Conservation (phyloP, 2,888 invertebrate species). For the Lottia gigantea region DNA sequence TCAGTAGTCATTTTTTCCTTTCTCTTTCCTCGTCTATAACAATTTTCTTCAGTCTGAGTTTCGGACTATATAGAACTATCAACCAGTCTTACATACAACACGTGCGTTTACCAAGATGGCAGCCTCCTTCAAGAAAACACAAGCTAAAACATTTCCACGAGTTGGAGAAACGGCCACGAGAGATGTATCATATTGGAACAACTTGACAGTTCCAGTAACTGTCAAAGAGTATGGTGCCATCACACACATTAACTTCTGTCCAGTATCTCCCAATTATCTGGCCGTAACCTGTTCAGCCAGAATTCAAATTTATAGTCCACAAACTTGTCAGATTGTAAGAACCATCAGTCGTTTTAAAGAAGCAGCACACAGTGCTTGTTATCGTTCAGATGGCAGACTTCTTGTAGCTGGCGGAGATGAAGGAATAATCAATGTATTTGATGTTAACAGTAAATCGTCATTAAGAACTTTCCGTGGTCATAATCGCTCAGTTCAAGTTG, state of each 20-base stretch:
- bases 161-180: constrained; percentile 77
- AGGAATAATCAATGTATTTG: constrained; percentile 86
- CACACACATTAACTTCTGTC: constrained; percentile 90
- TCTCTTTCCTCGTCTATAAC: no score
- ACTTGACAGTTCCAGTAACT: constrained; percentile 83
- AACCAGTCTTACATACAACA: no score
- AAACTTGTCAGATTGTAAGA: constrained; percentile 52
- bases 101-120: constrained; percentile 53
- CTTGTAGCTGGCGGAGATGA: constrained; percentile 90
- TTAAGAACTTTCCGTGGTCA: constrained; percentile 81
- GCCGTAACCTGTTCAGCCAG: constrained; percentile 92
- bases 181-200: constrained; percentile 89
- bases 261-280: constrained; percentile 88
- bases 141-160: constrained; percentile 75
- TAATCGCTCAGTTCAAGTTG: constrained; percentile 78
- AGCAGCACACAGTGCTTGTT: constrained; percentile 66
- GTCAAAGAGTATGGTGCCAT: constrained; percentile 93
- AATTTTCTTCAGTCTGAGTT: no score
- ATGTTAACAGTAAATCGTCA: constrained; percentile 83
- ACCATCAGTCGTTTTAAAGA: constrained; percentile 67
- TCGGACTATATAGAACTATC: no score
- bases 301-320: constrained; percentile 68
- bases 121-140: constrained; percentile 77
- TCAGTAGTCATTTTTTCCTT: no score
- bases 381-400: constrained; percentile 66